Evolutionary conservation across 2,888 invertebrate species (phyloP), one percentile per base, ranked within the genome.

Genomic region (Cheilosia soror): DNA sequence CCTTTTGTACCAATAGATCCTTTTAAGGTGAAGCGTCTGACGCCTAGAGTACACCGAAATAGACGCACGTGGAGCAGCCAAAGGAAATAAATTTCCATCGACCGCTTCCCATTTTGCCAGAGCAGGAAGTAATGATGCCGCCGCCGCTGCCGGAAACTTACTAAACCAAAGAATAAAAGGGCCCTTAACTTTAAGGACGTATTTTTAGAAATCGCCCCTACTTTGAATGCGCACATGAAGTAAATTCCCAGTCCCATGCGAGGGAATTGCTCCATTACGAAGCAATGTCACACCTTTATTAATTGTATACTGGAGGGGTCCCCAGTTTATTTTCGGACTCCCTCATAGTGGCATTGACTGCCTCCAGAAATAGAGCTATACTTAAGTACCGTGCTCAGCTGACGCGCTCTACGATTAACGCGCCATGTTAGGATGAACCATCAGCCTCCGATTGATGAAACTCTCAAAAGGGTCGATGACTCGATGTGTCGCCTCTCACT

Each of bases 201-300:
- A 85, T 85, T 77, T 85, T 77, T 85, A 85, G 85, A 81, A 33
- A 25, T 51, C 47, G 29, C 76, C 63, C 53, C 62, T 68, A 9
- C 80, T 20, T 15, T 44, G 58, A 20, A 47, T 11, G 37, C 25
- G 75, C 71, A 71, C 58, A 58, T 65, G 37, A 62, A 25, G 71
- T 58, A 33, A 66, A 81, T 75, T 55, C 71, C 71, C 81, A 76
- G 71, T 55, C 71, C 68, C 81, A 73, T 69, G 49, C 75, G 60
- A 79, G 78, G 84, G 69, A 87, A 85, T 87, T 87, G 88, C 87
- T 81, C 78, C 87, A 88, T 88, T 88, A 88, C 87, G 84, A 58
- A 88, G 82, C 81, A 89, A 89, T 90, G 89, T 90, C 88, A 89
- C 90, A 90, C 90, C 89, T 90, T 90, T 89, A 90, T 90, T 90